Evolutionary conservation across 2,113 vertebrate species (phyloP).

Genomic region (Cavia porcellus): DNA sequence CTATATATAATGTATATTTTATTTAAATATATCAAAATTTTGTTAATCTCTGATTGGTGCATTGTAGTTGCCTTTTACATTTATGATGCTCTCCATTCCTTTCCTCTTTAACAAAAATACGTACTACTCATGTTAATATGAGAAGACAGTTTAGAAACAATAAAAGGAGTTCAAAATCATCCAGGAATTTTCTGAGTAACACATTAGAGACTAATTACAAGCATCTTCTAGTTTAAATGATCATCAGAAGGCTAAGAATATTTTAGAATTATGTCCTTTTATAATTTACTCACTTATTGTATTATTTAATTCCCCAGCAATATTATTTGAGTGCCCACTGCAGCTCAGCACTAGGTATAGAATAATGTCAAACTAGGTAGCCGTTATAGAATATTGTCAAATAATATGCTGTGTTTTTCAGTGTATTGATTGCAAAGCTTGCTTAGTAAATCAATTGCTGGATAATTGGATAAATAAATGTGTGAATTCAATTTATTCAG

Average conservation of each 20-base stretch:
- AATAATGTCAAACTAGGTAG: neutral
- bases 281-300: neutral
- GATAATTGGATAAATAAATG: neutral
- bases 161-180: neutral
- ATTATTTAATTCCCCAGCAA: neutral
- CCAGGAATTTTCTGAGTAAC: slow-evolving; percentile 20
- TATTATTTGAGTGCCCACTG: neutral
- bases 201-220: neutral
- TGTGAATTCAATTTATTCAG: neutral
- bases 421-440: neutral
- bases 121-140: neutral
- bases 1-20: neutral
- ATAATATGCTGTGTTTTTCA: neutral
- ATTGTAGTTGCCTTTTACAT: neutral
- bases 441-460: neutral
- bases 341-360: neutral
- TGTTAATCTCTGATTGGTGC: neutral
- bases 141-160: neutral
- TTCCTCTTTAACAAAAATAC: neutral
- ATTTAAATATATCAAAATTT: neutral
- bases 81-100: neutral
- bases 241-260: neutral
- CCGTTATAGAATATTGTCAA: neutral
- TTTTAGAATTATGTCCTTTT: slow-evolving; percentile 19
- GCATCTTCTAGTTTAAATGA: neutral